Evolutionary conservation across 2,113 vertebrate genomes (phyloP).

Genomic region (Pelecanoides urinatrix): DNA sequence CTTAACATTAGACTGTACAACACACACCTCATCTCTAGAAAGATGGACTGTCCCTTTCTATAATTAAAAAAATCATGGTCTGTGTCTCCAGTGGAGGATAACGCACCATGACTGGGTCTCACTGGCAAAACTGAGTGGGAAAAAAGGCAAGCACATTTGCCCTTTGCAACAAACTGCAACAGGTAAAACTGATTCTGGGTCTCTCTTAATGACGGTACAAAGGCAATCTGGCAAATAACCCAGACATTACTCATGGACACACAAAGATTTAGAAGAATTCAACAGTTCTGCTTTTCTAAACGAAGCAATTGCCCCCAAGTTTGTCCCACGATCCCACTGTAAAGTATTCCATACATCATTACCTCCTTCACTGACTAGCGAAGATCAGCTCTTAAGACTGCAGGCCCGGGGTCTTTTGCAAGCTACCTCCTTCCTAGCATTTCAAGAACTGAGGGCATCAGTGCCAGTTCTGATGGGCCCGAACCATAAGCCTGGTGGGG

Average conservation of each 20-base stretch:
- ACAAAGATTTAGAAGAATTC: neutral
- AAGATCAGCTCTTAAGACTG: neutral
- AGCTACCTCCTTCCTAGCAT: neutral
- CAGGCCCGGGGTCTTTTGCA: neutral
- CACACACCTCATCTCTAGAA: neutral
- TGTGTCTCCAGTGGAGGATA: neutral
- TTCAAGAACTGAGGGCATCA: neutral
- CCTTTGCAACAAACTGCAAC: neutral
- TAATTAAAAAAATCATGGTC: neutral
- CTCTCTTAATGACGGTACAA: neutral
- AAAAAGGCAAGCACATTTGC: neutral
- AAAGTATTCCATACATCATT: neutral
- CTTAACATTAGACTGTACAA: neutral
- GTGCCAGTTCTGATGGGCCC: neutral
- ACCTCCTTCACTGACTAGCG: too few species aligned
- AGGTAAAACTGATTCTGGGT: neutral
- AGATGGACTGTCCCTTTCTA: neutral
- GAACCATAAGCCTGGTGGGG: neutral
- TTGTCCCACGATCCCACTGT: accelerated
- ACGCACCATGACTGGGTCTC: neutral
- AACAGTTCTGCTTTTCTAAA: neutral
- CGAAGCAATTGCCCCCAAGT: neutral
- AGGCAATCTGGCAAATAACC: neutral
- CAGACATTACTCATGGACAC: neutral
- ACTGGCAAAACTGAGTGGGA: neutral